Evolutionary conservation across 2,113 vertebrate genomes (phyloP).

Genomic region (Craseonycteris thonglongyai): DNA sequence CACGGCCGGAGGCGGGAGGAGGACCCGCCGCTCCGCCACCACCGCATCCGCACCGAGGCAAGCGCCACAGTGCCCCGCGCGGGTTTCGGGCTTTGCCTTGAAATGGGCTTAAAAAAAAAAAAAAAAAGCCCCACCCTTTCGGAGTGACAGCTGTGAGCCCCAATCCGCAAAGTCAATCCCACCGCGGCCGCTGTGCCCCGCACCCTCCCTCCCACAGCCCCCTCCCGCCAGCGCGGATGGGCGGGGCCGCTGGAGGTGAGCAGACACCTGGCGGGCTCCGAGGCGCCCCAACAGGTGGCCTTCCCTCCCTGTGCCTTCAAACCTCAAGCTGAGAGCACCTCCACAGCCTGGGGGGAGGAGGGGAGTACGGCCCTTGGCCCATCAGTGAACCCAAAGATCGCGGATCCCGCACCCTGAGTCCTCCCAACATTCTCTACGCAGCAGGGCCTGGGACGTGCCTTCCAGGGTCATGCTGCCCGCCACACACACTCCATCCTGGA

Average conservation of each 20-base stretch:
- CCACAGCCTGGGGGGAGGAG: background rate
- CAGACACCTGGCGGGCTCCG: accelerated
- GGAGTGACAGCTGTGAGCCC: slow-evolving; percentile 70
- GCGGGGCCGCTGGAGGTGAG: background rate
- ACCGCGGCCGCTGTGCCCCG: background rate
- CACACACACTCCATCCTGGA: background rate
- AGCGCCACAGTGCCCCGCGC: background rate
- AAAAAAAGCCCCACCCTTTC: slow-evolving; percentile 66
- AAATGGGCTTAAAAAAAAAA: background rate
- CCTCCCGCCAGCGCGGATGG: background rate
- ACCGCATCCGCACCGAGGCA: background rate
- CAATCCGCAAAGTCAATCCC: slow-evolving; percentile 62
- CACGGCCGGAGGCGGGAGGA: slow-evolving; percentile 15
- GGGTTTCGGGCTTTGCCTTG: slow-evolving; percentile 9
- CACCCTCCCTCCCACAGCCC: background rate
- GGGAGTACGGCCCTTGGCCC: background rate
- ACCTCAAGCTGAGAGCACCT: background rate
- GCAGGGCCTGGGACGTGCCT: background rate
- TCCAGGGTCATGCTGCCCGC: background rate
- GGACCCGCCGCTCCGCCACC: background rate
- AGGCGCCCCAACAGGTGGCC: slow-evolving; percentile 47
- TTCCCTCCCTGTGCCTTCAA: too few relatives aligned
- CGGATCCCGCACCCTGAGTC: background rate
- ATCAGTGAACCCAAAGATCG: background rate
- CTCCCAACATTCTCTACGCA: background rate